These are phyloP conservation scores for Petrocephalus schoutedeni DNA, from an alignment of 2,797 vertebrate species.

Conservation along the genomic window DNA sequence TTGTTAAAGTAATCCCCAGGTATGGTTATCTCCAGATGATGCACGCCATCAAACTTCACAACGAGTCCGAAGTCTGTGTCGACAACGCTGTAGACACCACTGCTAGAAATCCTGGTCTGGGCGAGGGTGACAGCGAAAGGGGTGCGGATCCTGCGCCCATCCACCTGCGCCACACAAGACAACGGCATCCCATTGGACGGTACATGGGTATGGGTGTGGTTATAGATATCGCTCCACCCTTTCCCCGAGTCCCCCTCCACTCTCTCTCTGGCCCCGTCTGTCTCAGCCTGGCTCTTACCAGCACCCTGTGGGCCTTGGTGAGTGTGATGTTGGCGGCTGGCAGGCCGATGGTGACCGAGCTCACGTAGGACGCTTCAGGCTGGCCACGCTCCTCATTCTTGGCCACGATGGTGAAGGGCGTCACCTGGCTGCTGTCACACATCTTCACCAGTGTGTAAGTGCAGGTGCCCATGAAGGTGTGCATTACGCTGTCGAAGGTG, in stretches of 20 bases:
- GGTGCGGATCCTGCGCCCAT: slow-evolving; percentile 58
- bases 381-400: slow-evolving; percentile 68
- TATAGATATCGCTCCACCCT: neutral
- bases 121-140: slow-evolving; percentile 53
- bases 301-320: slow-evolving; percentile 60
- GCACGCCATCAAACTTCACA: slow-evolving; percentile 80
- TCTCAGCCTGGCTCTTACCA: slow-evolving; percentile 55
- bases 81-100: slow-evolving; percentile 71
- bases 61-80: slow-evolving; percentile 75
- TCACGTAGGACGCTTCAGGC: slow-evolving; percentile 58
- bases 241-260: neutral
- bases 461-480: slow-evolving; percentile 71
- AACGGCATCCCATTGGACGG: neutral
- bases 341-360: slow-evolving; percentile 57
- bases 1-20: slow-evolving; percentile 77
- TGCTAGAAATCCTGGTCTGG: slow-evolving; percentile 60
- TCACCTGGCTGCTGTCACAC: slow-evolving; percentile 61
- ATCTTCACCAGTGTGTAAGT: slow-evolving; percentile 69
- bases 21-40: slow-evolving; percentile 75
- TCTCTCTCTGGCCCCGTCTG: neutral
- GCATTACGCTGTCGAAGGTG: slow-evolving; percentile 72
- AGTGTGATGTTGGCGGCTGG: slow-evolving; percentile 56
- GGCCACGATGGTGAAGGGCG: slow-evolving; percentile 68
- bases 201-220: neutral
- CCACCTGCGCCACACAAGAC: slow-evolving; percentile 52